Conservation (phyloP, 2,113 vertebrate species). For the Sminthopsis crassicaudata region DNA sequence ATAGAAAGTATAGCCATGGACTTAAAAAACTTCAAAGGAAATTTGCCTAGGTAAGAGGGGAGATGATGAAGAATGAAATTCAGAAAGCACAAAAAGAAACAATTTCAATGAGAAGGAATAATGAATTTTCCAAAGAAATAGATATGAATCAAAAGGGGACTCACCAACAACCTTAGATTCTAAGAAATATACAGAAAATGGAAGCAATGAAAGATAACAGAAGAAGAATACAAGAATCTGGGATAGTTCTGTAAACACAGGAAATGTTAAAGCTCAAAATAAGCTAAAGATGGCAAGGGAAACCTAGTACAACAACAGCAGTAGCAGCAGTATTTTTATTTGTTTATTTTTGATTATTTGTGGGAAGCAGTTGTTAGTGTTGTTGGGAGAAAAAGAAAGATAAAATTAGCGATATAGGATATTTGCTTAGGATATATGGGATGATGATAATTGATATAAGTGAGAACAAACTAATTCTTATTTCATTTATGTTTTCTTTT, state of each 20-base stretch:
- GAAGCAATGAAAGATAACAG: background rate
- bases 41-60: too few species aligned
- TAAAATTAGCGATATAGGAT: background rate
- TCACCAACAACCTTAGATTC: background rate
- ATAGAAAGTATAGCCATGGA: too few species aligned
- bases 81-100: background rate
- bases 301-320: background rate
- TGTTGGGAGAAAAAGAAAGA: background rate
- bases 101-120: background rate
- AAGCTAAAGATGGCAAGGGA: background rate
- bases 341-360: background rate
- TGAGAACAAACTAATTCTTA: background rate
- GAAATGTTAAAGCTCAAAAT: background rate
- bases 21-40: background rate
- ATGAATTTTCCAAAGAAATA: background rate
- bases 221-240: background rate
- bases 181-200: background rate
- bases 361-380: background rate
- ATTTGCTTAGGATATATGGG: background rate
- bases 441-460: background rate
- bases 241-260: background rate
- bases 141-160: background rate
- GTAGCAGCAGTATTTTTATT: background rate
- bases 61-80: background rate
- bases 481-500: background rate